Base-by-base conservation (phyloP, 2,113 vertebrate genomes). In the Axis porcinus region DNA sequence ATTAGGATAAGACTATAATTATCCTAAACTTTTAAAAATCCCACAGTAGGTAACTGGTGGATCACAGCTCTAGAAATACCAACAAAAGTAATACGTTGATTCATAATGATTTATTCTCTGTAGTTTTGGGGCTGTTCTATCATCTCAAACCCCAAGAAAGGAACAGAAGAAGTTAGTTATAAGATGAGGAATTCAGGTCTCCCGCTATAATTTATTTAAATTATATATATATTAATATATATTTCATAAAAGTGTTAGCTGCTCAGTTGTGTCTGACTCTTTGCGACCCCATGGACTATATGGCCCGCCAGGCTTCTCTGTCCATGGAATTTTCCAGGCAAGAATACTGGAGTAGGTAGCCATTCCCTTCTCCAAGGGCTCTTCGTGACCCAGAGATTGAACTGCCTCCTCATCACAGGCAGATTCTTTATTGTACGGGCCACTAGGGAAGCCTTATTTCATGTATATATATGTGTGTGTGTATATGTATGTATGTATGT, bases 31-130 rank as follows among this genome's bases (percentile, higher is more conserved):
- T 88, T 79, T 12, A 54, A 92, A 96, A 93, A 83, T 94, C 58
- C 55, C 97, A 85, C 67, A 36, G 52, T 58, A 54, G 91, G 54
- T 85, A 94, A 90, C 45, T 95, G 84, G 84, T 98, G 23, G 84
- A 93, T 96, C 74, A 94, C 47, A 82, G 50, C 1, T 11, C 79
- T 83, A 90, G 92, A 97, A 95, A 95, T 70, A 96, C 57, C 74
- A 85, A 88, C 91, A 82, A 58, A 94, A 94, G 64, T 86, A 97
- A 95, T 94, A 93, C 88, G 96, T 94, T 97, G 97, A 97, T 88
- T 97, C 91, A 89, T 97, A 94, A 93, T 97, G 91, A 97, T 97
- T 95, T 97, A 97, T 98, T 98, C 97, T 98, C 94, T 91, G 54
- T 93, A 91, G 90, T 95, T 97, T 96, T 94, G 76, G 88, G 91